Base-by-base conservation (phyloP, 2,113 vertebrate species). In the Brienomyrus brachyistius region DNA sequence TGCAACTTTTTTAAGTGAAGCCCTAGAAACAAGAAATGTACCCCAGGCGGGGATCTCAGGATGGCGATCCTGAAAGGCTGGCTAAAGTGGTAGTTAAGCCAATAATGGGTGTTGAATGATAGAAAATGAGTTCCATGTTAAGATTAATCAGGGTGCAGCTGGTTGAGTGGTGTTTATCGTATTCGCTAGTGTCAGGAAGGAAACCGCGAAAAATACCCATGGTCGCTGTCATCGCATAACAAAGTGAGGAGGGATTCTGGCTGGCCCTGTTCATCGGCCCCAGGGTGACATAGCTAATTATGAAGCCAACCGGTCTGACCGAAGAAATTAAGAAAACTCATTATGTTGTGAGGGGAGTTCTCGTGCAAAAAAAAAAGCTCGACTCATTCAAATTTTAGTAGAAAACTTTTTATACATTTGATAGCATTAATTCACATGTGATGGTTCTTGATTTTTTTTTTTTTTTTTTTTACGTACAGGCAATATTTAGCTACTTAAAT, bases 91-190 rank as follows among this genome's bases (percentile, higher is more conserved):
- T 27, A 88, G 74, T 80, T 35, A 89, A 88, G 21, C 91, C 90
- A 91, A 77, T 93, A 92, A 91, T 90, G 91, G 93, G 92, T 93
- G 17, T 90, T 82, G 48, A 89, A 90, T 92, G 90, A 91, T 90
- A 82, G 89, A 90, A 92, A 94, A 43, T 40, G 27, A 35, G 70
- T 40, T 40, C 11, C 27, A 13, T 77, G 70, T 77, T 77, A 77
- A 77, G 70, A 13, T 0, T 74, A 27, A 31, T 77, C n/a, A 40
- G 1, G 35, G 74, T 80, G 6, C 74, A 62, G 56, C 56, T 56
- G 56, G 56, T 9, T 19, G 74, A 80, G 35, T 1, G 35, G 31
- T 43, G 35, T 80, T 80, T 80, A 40, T 43, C 35, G 5, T 80
- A 43, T 35, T 80, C 74, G 3, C n/a, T 70, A 0, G 10, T 31